phyloP scores from a whole-genome alignment of 23 tunicate species.

The Oikopleura albicans region DNA sequence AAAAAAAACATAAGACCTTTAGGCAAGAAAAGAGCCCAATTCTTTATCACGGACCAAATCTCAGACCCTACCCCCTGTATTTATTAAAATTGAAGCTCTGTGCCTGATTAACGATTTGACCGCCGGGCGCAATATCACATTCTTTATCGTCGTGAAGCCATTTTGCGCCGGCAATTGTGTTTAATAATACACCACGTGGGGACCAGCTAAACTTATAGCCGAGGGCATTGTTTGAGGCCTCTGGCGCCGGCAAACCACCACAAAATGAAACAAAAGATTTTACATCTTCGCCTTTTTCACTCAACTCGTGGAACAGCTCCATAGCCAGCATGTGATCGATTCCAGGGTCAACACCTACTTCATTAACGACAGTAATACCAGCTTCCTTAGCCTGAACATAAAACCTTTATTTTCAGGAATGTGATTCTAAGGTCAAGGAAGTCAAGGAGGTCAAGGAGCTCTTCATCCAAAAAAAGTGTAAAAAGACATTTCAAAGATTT shows the following conservation, averaged over 20 bases:
- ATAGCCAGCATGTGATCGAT: slow-evolving; percentile 95
- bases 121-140: slow-evolving; percentile 36
- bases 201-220: slow-evolving; percentile 93
- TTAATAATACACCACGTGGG: slow-evolving; percentile 58
- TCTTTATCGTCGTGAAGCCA: slow-evolving; percentile 38
- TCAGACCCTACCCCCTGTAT: too few relatives aligned
- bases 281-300: slow-evolving; percentile 38
- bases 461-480: too few relatives aligned
- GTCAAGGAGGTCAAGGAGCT: too few relatives aligned
- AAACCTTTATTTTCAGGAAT: too few relatives aligned
- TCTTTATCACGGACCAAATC: too few relatives aligned
- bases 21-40: too few relatives aligned
- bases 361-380: slow-evolving; percentile 59
- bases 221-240: slow-evolving; percentile 60
- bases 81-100: background rate
- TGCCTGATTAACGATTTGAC: slow-evolving; percentile 21
- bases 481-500: too few relatives aligned
- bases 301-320: slow-evolving; percentile 75
- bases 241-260: slow-evolving; percentile 96
- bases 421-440: too few relatives aligned
- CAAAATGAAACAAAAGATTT: slow-evolving; percentile 68
- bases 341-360: slow-evolving; percentile 89
- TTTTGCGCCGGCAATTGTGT: slow-evolving; percentile 49
- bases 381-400: slow-evolving; percentile 38
- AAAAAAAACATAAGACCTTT: too few relatives aligned